A percentile compares a stretch with the other conserved stretches of the same genome.
These are phyloP conservation scores for Cassiopea xamachana DNA, from an alignment of 30 jellyfish, hydroid and myxozoan species.

Conservation along the genomic window DNA sequence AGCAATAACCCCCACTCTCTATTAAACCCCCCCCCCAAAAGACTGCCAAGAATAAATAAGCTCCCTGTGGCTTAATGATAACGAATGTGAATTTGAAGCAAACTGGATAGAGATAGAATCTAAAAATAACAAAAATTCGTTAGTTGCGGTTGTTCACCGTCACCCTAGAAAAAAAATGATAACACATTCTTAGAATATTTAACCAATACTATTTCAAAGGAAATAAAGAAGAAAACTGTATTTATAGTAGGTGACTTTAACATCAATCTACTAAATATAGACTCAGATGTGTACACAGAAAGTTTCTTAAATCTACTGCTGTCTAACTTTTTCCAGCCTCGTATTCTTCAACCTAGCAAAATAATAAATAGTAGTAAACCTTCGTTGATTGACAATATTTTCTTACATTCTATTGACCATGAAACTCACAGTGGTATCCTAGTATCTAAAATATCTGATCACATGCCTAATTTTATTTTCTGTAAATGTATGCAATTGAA, in stretches of 20 bases:
- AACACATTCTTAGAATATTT: slow-evolving; percentile 28
- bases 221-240: slow-evolving; percentile 34
- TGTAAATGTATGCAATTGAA: slow-evolving; percentile 29
- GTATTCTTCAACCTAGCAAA: slow-evolving; percentile 49
- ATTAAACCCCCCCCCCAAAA: too few species aligned
- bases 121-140: slow-evolving; percentile 24
- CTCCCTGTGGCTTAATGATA: background rate
- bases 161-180: slow-evolving; percentile 47
- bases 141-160: slow-evolving; percentile 44
- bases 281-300: slow-evolving; percentile 48
- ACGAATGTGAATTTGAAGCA: slow-evolving; percentile 40
- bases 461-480: slow-evolving; percentile 43
- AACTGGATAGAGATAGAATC: slow-evolving; percentile 59
- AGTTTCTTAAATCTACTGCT: slow-evolving; percentile 41
- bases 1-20: too few species aligned
- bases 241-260: slow-evolving; percentile 50
- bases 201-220: slow-evolving; percentile 13
- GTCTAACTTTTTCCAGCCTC: slow-evolving; percentile 62
- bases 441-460: slow-evolving; percentile 46
- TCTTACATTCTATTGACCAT: slow-evolving; percentile 30
- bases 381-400: slow-evolving; percentile 48
- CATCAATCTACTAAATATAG: slow-evolving; percentile 20
- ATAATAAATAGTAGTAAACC: slow-evolving; percentile 17
- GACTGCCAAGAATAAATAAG: too few species aligned
- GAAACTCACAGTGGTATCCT: slow-evolving; percentile 44